These are phyloP conservation scores for Brachionichthys hirsutus DNA, from an alignment of 2,113 vertebrate genomes.

Conservation along the genomic window DNA sequence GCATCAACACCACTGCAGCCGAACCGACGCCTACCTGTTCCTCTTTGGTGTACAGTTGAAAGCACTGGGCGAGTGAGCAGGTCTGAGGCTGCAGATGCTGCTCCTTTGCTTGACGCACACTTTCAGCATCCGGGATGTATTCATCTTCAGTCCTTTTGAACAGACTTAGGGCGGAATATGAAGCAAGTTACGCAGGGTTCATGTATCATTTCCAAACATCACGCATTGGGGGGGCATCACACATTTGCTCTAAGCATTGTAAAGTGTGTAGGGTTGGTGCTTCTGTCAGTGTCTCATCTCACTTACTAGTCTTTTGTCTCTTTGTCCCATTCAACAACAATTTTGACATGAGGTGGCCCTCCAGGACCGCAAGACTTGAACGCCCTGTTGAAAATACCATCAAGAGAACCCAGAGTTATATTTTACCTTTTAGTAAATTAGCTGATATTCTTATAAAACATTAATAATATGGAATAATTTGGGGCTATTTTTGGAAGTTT, in stretches of 20 bases:
- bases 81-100: conserved; percentile 94
- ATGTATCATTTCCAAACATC: neutral
- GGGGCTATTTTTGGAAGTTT: neutral
- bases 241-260: neutral
- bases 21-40: conserved; percentile 82
- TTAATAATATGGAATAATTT: neutral
- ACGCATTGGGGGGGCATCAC: neutral
- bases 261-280: neutral
- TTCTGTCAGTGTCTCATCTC: neutral
- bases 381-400: conserved; percentile 72
- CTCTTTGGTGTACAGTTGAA: conserved; percentile 99
- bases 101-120: conserved; percentile 90
- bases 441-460: neutral
- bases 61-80: conserved; percentile 96
- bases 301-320: conserved; percentile 99
- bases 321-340: conserved; percentile 98
- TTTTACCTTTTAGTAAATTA: neutral
- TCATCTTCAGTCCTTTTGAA: conserved; percentile 95
- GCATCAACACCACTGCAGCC: neutral
- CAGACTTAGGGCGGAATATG: conserved; percentile 78
- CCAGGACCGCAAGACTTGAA: conserved; percentile 93
- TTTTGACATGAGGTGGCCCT: conserved; percentile 94
- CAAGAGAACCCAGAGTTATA: neutral
- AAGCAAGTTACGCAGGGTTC: conserved; percentile 23
- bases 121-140: conserved; percentile 95